Evolutionary conservation across 2,888 invertebrate genomes (phyloP).

Genomic region (Cerceris ruficornis): DNA sequence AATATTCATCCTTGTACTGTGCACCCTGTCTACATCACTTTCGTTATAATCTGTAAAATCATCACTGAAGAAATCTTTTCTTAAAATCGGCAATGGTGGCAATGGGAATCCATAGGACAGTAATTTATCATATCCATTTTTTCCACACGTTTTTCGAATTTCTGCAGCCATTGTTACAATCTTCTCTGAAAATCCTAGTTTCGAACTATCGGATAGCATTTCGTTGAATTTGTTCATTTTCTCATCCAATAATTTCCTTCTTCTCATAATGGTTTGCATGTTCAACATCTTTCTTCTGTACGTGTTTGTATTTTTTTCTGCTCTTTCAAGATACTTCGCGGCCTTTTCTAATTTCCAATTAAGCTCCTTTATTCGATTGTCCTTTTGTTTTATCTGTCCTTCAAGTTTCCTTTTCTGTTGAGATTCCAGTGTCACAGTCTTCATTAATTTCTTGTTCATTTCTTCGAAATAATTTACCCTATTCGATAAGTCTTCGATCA

Average conservation of each 20-base stretch:
- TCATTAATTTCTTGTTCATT: conserved; percentile 73
- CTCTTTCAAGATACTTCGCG: conserved; percentile 77
- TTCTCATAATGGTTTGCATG: conserved; percentile 72
- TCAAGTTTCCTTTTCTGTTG: conserved; percentile 72
- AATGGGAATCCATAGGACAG: conserved; percentile 72
- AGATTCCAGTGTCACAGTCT: conserved; percentile 68
- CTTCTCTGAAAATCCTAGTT: conserved; percentile 67
- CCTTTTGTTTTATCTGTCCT: conserved; percentile 72
- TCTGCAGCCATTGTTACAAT: conserved; percentile 66
- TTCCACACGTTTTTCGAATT: conserved; percentile 69
- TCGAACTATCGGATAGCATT: conserved; percentile 60
- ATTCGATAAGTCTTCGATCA: conserved; percentile 68
- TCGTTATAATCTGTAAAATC: conserved; percentile 38
- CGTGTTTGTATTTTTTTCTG: conserved; percentile 75
- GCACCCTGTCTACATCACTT: conserved; percentile 17
- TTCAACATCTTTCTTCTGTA: conserved; percentile 75
- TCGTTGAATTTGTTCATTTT: conserved; percentile 67
- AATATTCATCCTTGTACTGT: conserved; percentile 6
- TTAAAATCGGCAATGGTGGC: conserved; percentile 65
- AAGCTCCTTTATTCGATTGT: conserved; percentile 76
- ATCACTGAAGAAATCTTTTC: conserved; percentile 46
- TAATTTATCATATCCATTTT: conserved; percentile 70
- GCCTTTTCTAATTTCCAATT: conserved; percentile 79
- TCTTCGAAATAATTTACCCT: conserved; percentile 72
- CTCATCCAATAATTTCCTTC: conserved; percentile 70